Evolutionary conservation across 1,140 invertebrate species (phyloP).

Genomic region (Aradophagus sp.): DNA sequence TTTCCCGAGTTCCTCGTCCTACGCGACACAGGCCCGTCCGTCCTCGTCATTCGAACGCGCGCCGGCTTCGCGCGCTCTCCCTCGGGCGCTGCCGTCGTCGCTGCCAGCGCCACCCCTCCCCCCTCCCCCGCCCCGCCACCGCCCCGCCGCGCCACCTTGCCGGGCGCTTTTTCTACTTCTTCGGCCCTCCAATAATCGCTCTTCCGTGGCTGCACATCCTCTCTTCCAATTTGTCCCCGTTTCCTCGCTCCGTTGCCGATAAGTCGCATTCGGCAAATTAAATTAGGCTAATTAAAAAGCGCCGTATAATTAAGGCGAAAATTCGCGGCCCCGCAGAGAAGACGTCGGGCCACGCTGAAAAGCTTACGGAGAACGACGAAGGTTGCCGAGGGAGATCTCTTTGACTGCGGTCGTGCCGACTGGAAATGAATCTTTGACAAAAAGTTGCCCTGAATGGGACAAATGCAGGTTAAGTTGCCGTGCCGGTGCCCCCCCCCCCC

Average conservation of each 20-base stretch:
- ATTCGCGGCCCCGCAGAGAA: slow-evolving; percentile 3
- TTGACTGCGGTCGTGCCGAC: slow-evolving; percentile 26
- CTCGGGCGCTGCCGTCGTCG: neutral
- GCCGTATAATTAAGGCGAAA: slow-evolving; percentile 49
- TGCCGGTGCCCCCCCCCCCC: too few species aligned
- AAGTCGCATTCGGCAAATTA: slow-evolving; percentile 48
- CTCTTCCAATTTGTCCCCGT: slow-evolving; percentile 43
- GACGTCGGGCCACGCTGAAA: neutral
- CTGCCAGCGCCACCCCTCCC: neutral
- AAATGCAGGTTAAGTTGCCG: slow-evolving; percentile 32
- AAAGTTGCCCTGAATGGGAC: slow-evolving; percentile 48
- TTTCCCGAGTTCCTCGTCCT: slow-evolving; percentile 34
- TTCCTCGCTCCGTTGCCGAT: slow-evolving; percentile 45
- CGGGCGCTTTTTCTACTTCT: slow-evolving; percentile 1
- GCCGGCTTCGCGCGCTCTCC: neutral
- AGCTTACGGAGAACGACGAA: slow-evolving; percentile 2
- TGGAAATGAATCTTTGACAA: slow-evolving; percentile 46
- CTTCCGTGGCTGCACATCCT: slow-evolving; percentile 43
- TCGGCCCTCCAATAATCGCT: slow-evolving; percentile 41
- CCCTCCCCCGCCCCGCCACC: neutral
- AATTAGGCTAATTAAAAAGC: slow-evolving; percentile 56
- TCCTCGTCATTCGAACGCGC: slow-evolving; percentile 1
- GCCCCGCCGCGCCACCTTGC: neutral
- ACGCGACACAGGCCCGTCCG: slow-evolving; percentile 16
- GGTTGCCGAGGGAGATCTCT: slow-evolving; percentile 23